Evolutionary conservation across 1,140 invertebrate species (phyloP).

Genomic region (Samia ricini): DNA sequence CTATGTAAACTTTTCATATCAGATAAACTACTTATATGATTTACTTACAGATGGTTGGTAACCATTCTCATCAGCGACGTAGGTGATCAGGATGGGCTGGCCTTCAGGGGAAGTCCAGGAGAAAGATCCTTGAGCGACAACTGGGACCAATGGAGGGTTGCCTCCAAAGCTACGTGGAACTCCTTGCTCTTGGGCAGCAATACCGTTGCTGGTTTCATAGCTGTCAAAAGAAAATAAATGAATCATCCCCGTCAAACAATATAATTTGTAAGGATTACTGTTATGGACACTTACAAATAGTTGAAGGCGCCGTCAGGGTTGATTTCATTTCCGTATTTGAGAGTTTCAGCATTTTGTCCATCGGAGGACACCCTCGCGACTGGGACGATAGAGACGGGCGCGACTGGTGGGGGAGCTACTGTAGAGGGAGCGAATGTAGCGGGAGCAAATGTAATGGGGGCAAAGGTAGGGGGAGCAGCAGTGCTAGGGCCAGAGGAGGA

Average conservation of each 20-base stretch:
- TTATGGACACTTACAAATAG: constrained; percentile 50
- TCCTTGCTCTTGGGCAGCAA: constrained; percentile 76
- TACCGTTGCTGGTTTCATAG: constrained; percentile 81
- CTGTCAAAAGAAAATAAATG: constrained; percentile 29
- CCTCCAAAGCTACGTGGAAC: constrained; percentile 66
- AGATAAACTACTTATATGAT: too few species aligned
- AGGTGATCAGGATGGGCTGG: constrained; percentile 55
- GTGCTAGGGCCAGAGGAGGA: not conserved
- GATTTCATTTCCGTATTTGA: constrained; percentile 52
- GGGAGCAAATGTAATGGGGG: not conserved
- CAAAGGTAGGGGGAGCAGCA: constrained; percentile 5
- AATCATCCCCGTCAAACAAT: not conserved
- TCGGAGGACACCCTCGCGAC: constrained; percentile 32
- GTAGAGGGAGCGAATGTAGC: not conserved
- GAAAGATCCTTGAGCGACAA: constrained; percentile 66
- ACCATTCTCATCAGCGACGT: constrained; percentile 79
- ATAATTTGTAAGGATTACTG: not conserved
- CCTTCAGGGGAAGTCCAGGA: constrained; percentile 63
- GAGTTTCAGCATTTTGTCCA: constrained; percentile 37
- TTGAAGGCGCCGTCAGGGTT: constrained; percentile 52
- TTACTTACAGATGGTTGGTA: constrained; percentile 65
- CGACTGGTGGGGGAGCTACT: not conserved
- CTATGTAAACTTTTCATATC: too few species aligned
- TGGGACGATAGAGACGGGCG: constrained; percentile 3
- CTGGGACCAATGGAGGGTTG: constrained; percentile 71